These are phyloP conservation scores for Lepidochitona cinerea DNA, from an alignment of 2,888 invertebrate genomes.

Conservation along the genomic window DNA sequence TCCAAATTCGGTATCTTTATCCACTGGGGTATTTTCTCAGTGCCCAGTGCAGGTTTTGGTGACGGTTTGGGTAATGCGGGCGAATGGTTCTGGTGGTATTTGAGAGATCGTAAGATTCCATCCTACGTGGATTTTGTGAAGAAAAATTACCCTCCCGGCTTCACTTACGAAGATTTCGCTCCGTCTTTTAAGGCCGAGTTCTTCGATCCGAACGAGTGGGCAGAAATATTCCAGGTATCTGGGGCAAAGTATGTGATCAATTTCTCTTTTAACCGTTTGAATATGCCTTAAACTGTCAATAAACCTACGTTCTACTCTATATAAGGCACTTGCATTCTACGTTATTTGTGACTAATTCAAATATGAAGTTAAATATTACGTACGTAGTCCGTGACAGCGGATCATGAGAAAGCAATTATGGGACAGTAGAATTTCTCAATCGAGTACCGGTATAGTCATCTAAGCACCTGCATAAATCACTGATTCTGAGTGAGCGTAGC, in stretches of 20 bases:
- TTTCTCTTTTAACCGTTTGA: too few relatives aligned
- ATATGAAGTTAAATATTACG: too few relatives aligned
- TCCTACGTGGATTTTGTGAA: slow-evolving; percentile 78
- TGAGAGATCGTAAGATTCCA: slow-evolving; percentile 73
- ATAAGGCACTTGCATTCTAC: too few relatives aligned
- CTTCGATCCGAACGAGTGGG: slow-evolving; percentile 88
- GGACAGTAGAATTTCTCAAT: too few relatives aligned
- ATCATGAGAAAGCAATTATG: too few relatives aligned
- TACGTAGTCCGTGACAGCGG: too few relatives aligned
- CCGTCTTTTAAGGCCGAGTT: slow-evolving; percentile 87
- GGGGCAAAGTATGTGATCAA: slow-evolving; percentile 86
- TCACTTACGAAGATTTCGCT: slow-evolving; percentile 93
- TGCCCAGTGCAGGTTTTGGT: slow-evolving; percentile 50
- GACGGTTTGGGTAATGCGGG: slow-evolving; percentile 13
- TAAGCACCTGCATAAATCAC: too few relatives aligned
- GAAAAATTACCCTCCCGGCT: slow-evolving; percentile 85
- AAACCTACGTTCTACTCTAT: too few relatives aligned
- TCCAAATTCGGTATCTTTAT: slow-evolving; percentile 72
- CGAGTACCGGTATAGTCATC: too few relatives aligned
- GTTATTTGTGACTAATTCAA: too few relatives aligned
- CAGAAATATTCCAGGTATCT: slow-evolving; percentile 82
- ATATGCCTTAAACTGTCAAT: too few relatives aligned
- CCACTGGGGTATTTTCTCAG: slow-evolving; percentile 72
- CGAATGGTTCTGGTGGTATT: slow-evolving; percentile 94
- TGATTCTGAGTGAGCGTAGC: too few relatives aligned